These are phyloP conservation scores for Dolichopus griseipennis DNA, from an alignment of 2,888 invertebrate species.

Conservation along the genomic window DNA sequence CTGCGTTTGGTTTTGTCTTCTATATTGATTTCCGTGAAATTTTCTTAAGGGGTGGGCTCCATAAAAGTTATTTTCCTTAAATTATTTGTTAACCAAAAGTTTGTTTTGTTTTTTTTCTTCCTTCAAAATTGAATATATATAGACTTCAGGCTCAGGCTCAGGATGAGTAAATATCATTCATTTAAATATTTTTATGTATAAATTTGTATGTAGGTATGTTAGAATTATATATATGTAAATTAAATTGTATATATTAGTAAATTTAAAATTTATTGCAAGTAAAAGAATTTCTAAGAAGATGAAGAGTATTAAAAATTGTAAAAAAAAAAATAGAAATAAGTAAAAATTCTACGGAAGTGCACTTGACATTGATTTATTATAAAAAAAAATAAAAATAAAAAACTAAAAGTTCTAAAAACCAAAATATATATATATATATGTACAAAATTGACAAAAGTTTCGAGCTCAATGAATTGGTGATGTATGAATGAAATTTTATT, in stretches of 20 bases:
- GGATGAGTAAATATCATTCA: no score
- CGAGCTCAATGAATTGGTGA: background rate
- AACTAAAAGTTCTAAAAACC: background rate
- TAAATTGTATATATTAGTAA: no score
- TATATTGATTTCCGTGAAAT: background rate
- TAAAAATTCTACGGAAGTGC: constrained; percentile 10
- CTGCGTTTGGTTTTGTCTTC: background rate
- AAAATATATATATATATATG: no score
- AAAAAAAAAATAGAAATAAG: background rate
- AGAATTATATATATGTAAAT: no score
- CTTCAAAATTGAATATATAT: no score
- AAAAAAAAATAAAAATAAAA: background rate
- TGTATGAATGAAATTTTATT: no score
- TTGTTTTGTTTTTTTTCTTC: no score
- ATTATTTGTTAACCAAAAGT: background rate
- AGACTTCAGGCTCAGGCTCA: no score
- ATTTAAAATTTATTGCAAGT: no score
- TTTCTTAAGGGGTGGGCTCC: background rate
- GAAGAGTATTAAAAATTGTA: background rate
- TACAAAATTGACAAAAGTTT: background rate
- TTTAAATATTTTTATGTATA: no score
- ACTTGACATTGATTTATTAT: constrained; percentile 12
- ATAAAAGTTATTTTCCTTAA: background rate
- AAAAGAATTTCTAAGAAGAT: background rate
- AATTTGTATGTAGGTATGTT: no score